phyloP scores from a whole-genome alignment of 2,113 vertebrate species.

The Brachionichthys hirsutus region DNA sequence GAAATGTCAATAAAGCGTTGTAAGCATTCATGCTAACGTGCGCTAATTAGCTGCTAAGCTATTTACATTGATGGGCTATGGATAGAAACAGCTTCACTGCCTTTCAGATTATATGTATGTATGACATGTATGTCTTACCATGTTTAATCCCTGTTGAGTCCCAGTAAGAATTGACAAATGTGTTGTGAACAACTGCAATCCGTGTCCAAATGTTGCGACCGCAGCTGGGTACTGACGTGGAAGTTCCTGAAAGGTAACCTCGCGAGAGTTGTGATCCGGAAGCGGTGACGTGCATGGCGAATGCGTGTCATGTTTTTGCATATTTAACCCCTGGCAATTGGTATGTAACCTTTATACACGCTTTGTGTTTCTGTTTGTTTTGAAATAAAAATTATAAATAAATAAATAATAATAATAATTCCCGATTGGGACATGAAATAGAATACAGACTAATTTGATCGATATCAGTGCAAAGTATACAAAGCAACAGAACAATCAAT shows the following conservation, averaged over 20 bases:
- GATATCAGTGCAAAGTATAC: no score
- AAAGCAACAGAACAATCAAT: no score
- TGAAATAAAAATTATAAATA: no score
- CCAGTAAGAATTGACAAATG: slow-evolving; percentile 34
- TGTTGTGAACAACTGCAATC: slow-evolving; percentile 19
- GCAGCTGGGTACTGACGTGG: slow-evolving; percentile 76
- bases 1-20: background rate
- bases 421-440: no score
- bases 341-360: no score
- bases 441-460: no score
- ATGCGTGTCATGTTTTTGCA: no score
- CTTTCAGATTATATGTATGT: rapidly evolving
- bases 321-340: no score
- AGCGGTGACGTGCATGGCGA: slow-evolving; percentile 72
- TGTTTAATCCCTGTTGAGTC: slow-evolving; percentile 53
- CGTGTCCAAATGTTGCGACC: slow-evolving; percentile 33
- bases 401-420: no score
- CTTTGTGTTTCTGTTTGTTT: no score
- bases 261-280: slow-evolving; percentile 51
- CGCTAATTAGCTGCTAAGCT: slow-evolving; percentile 57
- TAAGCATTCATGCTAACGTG: slow-evolving; percentile 15
- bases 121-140: slow-evolving; percentile 63
- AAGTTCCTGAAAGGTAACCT: slow-evolving; percentile 71
- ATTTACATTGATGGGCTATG: slow-evolving; percentile 10
- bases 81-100: slow-evolving; percentile 7